phyloP scores from a whole-genome alignment of 2,113 vertebrate species.

The Hippolais icterina region DNA sequence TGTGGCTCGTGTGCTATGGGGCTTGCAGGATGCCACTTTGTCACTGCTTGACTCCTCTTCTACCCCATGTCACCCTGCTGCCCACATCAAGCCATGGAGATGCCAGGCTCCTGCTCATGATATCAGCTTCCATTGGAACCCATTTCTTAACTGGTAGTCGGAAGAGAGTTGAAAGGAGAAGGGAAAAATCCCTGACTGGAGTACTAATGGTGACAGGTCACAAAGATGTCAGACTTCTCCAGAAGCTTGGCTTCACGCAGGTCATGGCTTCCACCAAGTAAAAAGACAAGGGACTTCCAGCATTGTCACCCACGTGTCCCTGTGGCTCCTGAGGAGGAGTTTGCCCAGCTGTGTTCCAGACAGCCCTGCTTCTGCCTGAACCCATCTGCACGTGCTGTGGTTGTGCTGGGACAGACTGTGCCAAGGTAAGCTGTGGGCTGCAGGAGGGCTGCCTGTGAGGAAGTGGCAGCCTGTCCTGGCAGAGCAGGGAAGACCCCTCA shows the following conservation, averaged over 20 bases:
- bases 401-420: fast-evolving
- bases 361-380: not conserved
- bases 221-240: not conserved
- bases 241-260: not conserved
- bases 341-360: not conserved
- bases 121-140: not conserved
- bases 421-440: not conserved
- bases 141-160: not conserved
- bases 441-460: not conserved
- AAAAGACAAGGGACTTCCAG: not conserved
- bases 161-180: not conserved
- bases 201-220: fast-evolving
- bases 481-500: not conserved
- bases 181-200: not conserved
- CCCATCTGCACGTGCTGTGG: fast-evolving
- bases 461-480: not conserved
- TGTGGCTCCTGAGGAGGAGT: not conserved
- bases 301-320: not conserved
- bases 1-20: fast-evolving
- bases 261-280: not conserved
- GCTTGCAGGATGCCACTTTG: not conserved
- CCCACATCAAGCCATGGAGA: not conserved
- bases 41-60: not conserved
- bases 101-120: not conserved
- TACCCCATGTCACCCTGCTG: not conserved